phyloP scores from a whole-genome alignment of 2,888 invertebrate genomes.

The Heteromurus nitidus region DNA sequence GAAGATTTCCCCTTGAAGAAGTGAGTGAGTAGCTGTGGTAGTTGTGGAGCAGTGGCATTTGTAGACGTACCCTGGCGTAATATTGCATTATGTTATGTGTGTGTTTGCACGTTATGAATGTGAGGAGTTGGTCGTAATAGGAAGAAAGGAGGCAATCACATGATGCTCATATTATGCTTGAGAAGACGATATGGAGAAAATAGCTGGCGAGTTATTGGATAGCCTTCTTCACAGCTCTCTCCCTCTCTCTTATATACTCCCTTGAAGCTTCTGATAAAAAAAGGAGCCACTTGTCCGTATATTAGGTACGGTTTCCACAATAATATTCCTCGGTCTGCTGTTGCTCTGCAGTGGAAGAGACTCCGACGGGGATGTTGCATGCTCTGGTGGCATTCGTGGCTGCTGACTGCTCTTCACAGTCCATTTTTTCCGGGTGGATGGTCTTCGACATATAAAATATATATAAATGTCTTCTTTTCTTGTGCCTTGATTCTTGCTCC shows the following conservation, averaged over 20 bases:
- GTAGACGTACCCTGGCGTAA: too few relatives aligned
- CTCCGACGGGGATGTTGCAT: too few relatives aligned
- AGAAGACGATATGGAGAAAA: not conserved
- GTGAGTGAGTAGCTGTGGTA: too few relatives aligned
- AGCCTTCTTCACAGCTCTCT: slow-evolving; percentile 42
- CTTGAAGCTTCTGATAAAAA: slow-evolving; percentile 28
- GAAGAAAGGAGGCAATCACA: slow-evolving; percentile 49
- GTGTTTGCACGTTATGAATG: slow-evolving; percentile 6
- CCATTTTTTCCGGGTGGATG: slow-evolving; percentile 63
- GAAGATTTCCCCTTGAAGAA: too few relatives aligned
- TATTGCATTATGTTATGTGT: too few relatives aligned
- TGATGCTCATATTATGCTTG: slow-evolving; percentile 36
- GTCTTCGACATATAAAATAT: slow-evolving; percentile 34
- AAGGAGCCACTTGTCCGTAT: slow-evolving; percentile 54
- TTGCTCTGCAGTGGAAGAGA: too few relatives aligned
- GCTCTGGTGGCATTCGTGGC: slow-evolving; percentile 29
- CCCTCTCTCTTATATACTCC: slow-evolving; percentile 2
- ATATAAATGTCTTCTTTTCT: not conserved
- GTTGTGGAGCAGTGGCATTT: too few relatives aligned
- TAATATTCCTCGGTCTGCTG: slow-evolving; percentile 33
- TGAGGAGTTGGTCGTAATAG: not conserved
- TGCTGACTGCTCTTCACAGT: slow-evolving; percentile 25
- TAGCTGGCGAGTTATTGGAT: slow-evolving; percentile 61
- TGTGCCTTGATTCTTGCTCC: slow-evolving; percentile 34
- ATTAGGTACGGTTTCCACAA: slow-evolving; percentile 19